Conservation (phyloP, 2,113 vertebrate genomes). For the Syngnathus floridae region DNA sequence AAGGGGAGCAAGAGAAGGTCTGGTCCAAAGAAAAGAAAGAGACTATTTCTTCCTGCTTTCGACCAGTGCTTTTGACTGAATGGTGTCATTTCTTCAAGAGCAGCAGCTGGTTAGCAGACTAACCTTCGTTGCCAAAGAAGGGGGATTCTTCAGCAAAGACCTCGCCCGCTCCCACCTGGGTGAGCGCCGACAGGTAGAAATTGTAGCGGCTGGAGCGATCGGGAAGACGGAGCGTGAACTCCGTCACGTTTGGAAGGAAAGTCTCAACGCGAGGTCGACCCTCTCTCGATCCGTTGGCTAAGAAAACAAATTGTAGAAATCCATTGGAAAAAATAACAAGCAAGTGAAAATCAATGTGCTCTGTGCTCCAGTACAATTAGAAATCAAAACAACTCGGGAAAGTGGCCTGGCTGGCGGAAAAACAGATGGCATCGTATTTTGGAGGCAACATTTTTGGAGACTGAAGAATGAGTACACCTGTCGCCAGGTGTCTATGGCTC, state of each 20-base stretch:
- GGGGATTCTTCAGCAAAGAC: constrained; percentile 75
- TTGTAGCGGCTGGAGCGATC: constrained; percentile 82
- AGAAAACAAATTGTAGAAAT: constrained; percentile 8
- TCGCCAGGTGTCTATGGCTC: too few species aligned
- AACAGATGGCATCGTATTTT: too few species aligned
- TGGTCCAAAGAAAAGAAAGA: too few species aligned
- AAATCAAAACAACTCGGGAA: too few species aligned
- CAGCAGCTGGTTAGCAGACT: constrained; percentile 11
- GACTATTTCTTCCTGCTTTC: neutral
- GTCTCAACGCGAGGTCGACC: constrained; percentile 69
- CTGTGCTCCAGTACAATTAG: too few species aligned
- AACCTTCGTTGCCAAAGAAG: constrained; percentile 85
- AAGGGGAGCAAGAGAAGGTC: neutral
- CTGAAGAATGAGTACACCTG: too few species aligned
- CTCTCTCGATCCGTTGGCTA: constrained; percentile 83
- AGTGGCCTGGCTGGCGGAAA: too few species aligned
- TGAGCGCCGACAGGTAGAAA: constrained; percentile 81
- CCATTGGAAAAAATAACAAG: too few species aligned
- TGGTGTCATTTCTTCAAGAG: neutral
- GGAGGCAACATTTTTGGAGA: too few species aligned
- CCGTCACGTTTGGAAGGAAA: constrained; percentile 82
- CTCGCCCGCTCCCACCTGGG: constrained; percentile 84
- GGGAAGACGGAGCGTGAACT: constrained; percentile 73
- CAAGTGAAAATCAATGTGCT: too few species aligned
- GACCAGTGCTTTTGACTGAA: neutral